Percentiles rank a stretch among this genome's conserved stretches.
phyloP scores from a whole-genome alignment of 2,888 invertebrate genomes.

The Melanotus villosus region DNA sequence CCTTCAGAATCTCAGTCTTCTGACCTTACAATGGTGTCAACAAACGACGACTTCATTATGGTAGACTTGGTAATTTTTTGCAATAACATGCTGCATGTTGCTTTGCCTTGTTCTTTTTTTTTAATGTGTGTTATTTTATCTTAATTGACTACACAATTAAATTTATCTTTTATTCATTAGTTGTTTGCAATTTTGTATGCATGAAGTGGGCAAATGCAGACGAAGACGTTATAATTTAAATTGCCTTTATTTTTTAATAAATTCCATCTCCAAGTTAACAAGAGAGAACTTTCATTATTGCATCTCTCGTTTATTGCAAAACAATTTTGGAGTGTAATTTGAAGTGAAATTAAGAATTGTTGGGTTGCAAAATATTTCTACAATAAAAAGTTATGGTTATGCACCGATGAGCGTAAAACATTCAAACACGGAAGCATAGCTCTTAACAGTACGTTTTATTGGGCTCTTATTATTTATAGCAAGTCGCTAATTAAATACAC shows the following conservation, averaged over 20 bases:
- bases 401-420: background rate
- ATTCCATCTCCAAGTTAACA: too few species aligned
- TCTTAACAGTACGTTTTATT: too few species aligned
- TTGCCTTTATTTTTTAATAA: too few species aligned
- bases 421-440: background rate
- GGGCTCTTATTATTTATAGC: too few species aligned
- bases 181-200: background rate
- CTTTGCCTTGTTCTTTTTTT: constrained; percentile 4
- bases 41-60: constrained; percentile 79
- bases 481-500: too few species aligned
- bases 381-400: background rate
- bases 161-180: background rate
- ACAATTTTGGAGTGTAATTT: too few species aligned
- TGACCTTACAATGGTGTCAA: constrained; percentile 67
- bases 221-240: too few species aligned
- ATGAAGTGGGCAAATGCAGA: too few species aligned
- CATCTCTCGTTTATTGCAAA: too few species aligned
- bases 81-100: constrained; percentile 40
- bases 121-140: background rate
- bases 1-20: constrained; percentile 67
- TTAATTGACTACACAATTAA: background rate
- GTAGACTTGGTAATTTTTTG: constrained; percentile 77
- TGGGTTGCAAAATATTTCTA: background rate
- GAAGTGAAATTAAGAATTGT: background rate
- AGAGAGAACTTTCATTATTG: too few species aligned